Conservation (phyloP, 1,140 invertebrate species). For the Cotesia chilonis region DNA sequence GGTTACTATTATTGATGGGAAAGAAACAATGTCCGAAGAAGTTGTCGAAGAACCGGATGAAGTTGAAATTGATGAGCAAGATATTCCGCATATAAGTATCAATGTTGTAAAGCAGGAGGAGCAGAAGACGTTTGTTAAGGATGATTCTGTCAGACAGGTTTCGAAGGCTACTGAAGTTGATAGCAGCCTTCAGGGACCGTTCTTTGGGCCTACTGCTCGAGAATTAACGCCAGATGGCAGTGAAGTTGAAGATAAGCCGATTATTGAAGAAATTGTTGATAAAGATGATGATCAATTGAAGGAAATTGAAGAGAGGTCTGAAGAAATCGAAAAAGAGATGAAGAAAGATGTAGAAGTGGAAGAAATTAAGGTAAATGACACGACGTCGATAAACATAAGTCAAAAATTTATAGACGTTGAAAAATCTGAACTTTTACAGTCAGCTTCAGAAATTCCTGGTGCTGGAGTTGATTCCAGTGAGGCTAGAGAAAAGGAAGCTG, state of each 20-base stretch:
- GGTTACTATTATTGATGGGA: conserved; percentile 81
- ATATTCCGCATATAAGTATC: conserved; percentile 78
- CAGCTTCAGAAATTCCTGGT: conserved; percentile 29
- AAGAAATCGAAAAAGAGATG: background rate
- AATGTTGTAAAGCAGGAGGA: conserved; percentile 71
- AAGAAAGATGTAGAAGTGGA: background rate
- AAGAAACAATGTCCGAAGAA: conserved; percentile 83
- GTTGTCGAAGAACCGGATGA: conserved; percentile 84
- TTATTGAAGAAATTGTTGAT: conserved; percentile 18
- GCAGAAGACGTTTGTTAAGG: conserved; percentile 9
- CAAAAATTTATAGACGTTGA: conserved; percentile 52
- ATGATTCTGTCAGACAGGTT: background rate
- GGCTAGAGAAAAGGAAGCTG: background rate
- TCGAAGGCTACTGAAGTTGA: background rate
- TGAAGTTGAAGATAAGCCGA: background rate
- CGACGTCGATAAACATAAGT: conserved; percentile 29
- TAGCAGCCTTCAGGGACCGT: conserved; percentile 46
- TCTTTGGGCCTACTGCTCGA: conserved; percentile 49
- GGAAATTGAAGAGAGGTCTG: conserved; percentile 16
- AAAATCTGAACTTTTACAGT: conserved; percentile 51
- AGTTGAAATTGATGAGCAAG: conserved; percentile 78
- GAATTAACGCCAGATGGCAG: conserved; percentile 27
- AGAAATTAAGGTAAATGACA: conserved; percentile 49
- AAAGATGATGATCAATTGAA: conserved; percentile 3
- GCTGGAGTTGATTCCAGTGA: conserved; percentile 31